phyloP scores from a whole-genome alignment of 1,140 invertebrate species.

The Littorina saxatilis region DNA sequence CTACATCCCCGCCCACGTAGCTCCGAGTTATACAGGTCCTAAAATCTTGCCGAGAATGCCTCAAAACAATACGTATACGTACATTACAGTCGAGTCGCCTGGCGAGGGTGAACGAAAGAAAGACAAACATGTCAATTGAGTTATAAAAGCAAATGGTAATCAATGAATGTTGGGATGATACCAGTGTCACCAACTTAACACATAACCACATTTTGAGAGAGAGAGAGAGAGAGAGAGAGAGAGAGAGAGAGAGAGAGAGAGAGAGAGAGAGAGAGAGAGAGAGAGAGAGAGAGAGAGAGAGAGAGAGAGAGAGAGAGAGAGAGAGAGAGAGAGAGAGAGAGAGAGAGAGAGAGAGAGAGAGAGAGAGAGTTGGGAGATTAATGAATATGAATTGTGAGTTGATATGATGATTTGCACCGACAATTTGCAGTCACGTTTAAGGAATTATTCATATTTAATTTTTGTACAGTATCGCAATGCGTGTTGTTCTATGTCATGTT shows the following conservation, averaged over 20 bases:
- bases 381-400: too few species aligned
- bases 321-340: neutral
- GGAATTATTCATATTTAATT: too few species aligned
- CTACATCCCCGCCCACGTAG: too few species aligned
- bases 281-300: neutral
- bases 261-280: slow-evolving; percentile 12
- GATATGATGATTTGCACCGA: too few species aligned
- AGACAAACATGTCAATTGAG: neutral
- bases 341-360: neutral
- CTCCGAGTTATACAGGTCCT: too few species aligned
- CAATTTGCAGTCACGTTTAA: too few species aligned
- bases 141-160: neutral
- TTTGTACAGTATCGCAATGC: too few species aligned
- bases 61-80: too few species aligned
- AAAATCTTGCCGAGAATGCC: too few species aligned
- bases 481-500: too few species aligned
- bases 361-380: neutral
- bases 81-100: neutral
- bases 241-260: neutral
- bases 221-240: neutral
- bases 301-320: neutral
- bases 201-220: too few species aligned
- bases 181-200: neutral
- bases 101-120: neutral
- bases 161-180: neutral